Evolutionary conservation across 2,797 vertebrate species (phyloP).

Genomic region (Sebastes oblongus): DNA sequence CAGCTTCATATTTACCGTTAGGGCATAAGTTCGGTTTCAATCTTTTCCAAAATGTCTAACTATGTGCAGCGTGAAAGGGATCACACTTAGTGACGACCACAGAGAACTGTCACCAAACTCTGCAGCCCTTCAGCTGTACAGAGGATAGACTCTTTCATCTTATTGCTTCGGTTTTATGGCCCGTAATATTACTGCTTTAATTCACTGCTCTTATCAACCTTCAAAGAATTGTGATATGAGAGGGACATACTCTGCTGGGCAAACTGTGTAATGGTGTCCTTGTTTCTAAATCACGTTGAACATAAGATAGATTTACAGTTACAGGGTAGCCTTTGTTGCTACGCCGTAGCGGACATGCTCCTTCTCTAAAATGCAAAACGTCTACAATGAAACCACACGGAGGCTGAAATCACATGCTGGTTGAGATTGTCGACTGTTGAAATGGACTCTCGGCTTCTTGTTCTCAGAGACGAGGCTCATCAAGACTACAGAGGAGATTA

Average conservation of each 20-base stretch:
- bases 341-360: background rate
- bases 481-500: background rate
- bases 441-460: background rate
- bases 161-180: too few relatives aligned
- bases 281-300: background rate
- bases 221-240: background rate
- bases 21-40: too few relatives aligned
- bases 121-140: background rate
- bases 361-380: background rate
- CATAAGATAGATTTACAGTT: background rate
- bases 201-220: background rate
- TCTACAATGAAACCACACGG: background rate
- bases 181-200: background rate
- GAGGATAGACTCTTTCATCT: background rate
- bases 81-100: background rate
- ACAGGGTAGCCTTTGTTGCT: background rate
- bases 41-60: too few relatives aligned
- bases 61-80: background rate
- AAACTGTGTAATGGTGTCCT: background rate
- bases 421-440: background rate
- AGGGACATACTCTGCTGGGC: background rate
- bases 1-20: too few relatives aligned
- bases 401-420: too few relatives aligned
- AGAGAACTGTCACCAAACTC: background rate
- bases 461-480: background rate